Evolutionary conservation across 2,888 invertebrate species (phyloP).

Genomic region (Monochamus alternatus): DNA sequence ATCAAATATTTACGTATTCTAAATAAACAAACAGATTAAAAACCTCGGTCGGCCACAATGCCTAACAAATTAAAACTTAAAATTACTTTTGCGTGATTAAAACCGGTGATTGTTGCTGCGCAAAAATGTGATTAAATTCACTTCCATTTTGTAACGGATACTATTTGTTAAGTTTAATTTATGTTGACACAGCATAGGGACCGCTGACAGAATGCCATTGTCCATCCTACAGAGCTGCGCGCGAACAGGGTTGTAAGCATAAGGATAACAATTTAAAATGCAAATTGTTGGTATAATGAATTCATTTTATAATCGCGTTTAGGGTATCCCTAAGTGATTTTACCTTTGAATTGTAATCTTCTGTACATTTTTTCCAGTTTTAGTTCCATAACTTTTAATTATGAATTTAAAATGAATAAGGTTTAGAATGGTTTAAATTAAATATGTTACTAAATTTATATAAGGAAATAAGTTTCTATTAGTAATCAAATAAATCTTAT

Average conservation of each 20-base stretch:
- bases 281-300: not conserved
- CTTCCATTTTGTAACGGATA: constrained; percentile 59
- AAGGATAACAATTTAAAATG: constrained; percentile 5
- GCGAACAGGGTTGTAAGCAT: constrained; percentile 24
- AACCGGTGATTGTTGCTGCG: constrained; percentile 64
- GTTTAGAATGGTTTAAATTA: no score
- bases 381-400: no score
- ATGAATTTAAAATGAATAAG: no score
- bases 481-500: no score
- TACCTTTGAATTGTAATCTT: no score
- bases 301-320: not conserved
- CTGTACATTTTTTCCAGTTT: no score
- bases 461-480: no score
- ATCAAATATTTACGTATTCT: constrained; percentile 63
- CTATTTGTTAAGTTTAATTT: constrained; percentile 64
- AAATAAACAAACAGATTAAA: constrained; percentile 65
- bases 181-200: constrained; percentile 61
- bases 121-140: constrained; percentile 68
- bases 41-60: constrained; percentile 64
- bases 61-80: constrained; percentile 67
- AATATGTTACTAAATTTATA: no score
- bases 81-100: constrained; percentile 68
- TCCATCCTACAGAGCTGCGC: constrained; percentile 36
- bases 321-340: no score
- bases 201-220: constrained; percentile 32